Evolutionary conservation across 2,888 invertebrate genomes (phyloP).

Genomic region (Protula sp.): DNA sequence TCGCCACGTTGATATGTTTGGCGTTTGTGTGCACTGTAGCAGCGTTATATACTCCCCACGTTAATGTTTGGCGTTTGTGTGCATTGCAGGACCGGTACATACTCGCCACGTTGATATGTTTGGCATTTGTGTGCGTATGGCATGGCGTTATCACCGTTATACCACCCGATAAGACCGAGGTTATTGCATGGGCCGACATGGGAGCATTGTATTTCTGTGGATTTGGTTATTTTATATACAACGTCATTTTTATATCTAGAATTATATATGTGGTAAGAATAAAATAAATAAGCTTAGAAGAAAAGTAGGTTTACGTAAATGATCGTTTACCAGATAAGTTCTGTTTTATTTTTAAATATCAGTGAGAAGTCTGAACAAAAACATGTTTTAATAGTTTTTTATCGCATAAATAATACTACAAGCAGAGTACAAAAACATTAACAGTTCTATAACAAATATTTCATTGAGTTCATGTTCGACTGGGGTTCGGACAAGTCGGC

Average conservation of each 20-base stretch:
- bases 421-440: no score
- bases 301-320: neutral
- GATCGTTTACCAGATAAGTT: neutral
- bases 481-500: no score
- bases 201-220: neutral
- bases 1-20: conserved; percentile 48
- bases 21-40: conserved; percentile 43
- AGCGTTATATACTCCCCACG: no score
- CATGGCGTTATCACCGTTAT: conserved; percentile 39
- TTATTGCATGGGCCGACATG: neutral
- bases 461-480: no score
- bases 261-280: neutral
- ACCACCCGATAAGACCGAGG: neutral
- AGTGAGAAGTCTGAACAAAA: no score
- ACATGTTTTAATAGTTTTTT: no score
- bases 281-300: no score
- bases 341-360: neutral
- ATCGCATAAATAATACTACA: no score
- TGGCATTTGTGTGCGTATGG: conserved; percentile 47
- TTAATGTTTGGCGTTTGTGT: no score
- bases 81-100: conserved; percentile 33
- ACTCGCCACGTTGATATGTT: conserved; percentile 46
- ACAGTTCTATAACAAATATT: no score
- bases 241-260: neutral
- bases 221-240: neutral